Percentiles rank a stretch among this genome's conserved stretches.
Conservation (phyloP, 2,888 invertebrate genomes). For the Abscondita cerata region DNA sequence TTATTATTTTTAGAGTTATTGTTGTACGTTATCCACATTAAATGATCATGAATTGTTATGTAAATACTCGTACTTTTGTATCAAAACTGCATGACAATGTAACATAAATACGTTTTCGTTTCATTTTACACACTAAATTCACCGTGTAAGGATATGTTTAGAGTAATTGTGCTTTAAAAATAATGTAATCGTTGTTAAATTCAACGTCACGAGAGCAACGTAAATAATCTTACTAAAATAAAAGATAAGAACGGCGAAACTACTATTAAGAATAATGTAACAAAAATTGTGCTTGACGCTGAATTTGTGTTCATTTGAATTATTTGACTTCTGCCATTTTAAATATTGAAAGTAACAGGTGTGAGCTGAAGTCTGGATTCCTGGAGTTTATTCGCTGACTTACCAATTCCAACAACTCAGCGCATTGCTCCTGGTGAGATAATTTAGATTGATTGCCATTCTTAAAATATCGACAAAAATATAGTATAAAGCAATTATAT, state of each 20-base stretch:
- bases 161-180: slow-evolving; percentile 47
- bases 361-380: slow-evolving; percentile 84
- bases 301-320: slow-evolving; percentile 77
- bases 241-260: slow-evolving; percentile 41
- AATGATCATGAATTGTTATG: no score
- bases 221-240: slow-evolving; percentile 39
- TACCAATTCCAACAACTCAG: slow-evolving; percentile 78
- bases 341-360: slow-evolving; percentile 86
- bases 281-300: slow-evolving; percentile 38
- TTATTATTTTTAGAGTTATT: no score
- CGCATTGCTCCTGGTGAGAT: slow-evolving; percentile 91
- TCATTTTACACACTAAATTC: slow-evolving; percentile 45
- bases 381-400: slow-evolving; percentile 86
- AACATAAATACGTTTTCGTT: no score
- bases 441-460: no score
- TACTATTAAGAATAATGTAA: slow-evolving; percentile 35
- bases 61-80: no score
- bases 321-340: slow-evolving; percentile 91
- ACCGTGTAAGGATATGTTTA: slow-evolving; percentile 53
- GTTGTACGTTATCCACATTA: no score
- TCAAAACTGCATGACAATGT: no score
- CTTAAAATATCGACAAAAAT: no score
- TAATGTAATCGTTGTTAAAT: slow-evolving; percentile 34
- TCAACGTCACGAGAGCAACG: slow-evolving; percentile 53
- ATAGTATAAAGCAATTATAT: no score